phyloP scores from a whole-genome alignment of 2,888 invertebrate species.

The Plebejus argus region DNA sequence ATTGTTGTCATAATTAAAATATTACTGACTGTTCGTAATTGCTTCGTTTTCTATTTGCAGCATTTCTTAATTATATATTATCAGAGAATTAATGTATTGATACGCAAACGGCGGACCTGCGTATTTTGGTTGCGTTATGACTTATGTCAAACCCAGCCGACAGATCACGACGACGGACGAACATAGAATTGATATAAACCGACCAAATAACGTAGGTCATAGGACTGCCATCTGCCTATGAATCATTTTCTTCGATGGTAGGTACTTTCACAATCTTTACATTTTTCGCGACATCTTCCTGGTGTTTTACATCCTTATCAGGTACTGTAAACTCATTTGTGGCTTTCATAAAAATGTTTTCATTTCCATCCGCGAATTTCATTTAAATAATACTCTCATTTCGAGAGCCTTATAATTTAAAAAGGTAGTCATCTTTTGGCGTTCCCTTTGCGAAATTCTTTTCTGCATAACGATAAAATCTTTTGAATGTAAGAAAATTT shows the following conservation, averaged over 20 bases:
- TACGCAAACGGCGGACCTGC: no score
- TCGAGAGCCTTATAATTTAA: conserved; percentile 16
- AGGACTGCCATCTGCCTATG: no score
- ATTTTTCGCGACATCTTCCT: background rate
- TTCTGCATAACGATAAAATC: conserved; percentile 6
- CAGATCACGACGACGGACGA: no score
- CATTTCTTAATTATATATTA: background rate
- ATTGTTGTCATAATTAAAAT: background rate
- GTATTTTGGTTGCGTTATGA: no score
- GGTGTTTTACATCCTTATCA: conserved; percentile 1
- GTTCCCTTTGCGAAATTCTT: background rate
- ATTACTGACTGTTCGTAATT: background rate
- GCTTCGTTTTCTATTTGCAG: background rate
- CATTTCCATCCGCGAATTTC: conserved; percentile 3
- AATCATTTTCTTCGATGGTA: background rate
- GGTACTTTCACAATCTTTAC: background rate
- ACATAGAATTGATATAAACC: no score
- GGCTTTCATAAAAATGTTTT: background rate
- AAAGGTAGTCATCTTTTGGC: conserved; percentile 6
- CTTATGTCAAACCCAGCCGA: no score
- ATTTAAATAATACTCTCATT: conserved; percentile 6
- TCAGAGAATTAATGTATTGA: no score
- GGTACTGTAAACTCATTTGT: background rate
- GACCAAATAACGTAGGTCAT: no score
- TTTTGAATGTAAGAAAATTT: conserved; percentile 5